phyloP scores from a whole-genome alignment of 2,797 vertebrate genomes.

The Etheostoma nigrum region DNA sequence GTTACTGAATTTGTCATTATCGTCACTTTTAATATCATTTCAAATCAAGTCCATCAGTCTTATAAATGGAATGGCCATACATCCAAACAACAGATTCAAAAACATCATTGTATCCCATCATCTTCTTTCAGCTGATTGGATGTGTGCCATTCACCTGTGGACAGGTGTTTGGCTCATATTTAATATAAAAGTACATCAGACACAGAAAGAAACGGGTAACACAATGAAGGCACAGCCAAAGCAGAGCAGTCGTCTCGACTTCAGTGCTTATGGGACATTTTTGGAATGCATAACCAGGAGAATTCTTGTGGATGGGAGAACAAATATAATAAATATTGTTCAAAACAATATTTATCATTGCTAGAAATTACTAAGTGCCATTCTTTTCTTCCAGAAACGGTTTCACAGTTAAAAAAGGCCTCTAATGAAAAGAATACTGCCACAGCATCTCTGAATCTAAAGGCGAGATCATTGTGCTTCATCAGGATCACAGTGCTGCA shows the following conservation, averaged over 20 bases:
- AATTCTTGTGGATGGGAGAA: constrained; percentile 73
- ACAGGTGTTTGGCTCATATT: constrained; percentile 18
- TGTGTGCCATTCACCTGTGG: not conserved
- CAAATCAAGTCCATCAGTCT: constrained; percentile 36
- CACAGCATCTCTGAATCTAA: not conserved
- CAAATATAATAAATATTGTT: constrained; percentile 79
- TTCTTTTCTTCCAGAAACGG: constrained; percentile 1
- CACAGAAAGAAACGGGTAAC: constrained; percentile 1
- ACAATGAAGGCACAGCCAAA: constrained; percentile 78
- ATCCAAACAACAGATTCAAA: constrained; percentile 40
- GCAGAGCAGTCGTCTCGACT: constrained; percentile 61
- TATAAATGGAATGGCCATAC: constrained; percentile 29
- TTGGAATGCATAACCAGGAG: constrained; percentile 78
- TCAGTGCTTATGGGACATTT: constrained; percentile 68
- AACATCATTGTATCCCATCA: not conserved
- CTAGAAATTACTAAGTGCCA: constrained; percentile 77
- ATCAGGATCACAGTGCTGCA: constrained; percentile 9
- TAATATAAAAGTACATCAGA: constrained; percentile 5
- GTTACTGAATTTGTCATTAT: not conserved
- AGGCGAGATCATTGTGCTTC: no score
- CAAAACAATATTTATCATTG: constrained; percentile 81
- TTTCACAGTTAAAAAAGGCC: constrained; percentile 33
- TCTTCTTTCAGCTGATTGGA: not conserved
- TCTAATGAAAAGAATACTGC: not conserved
- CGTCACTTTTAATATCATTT: constrained; percentile 39